Conservation (phyloP, 1,140 invertebrate genomes). For the Polypedilum vanderplanki region DNA sequence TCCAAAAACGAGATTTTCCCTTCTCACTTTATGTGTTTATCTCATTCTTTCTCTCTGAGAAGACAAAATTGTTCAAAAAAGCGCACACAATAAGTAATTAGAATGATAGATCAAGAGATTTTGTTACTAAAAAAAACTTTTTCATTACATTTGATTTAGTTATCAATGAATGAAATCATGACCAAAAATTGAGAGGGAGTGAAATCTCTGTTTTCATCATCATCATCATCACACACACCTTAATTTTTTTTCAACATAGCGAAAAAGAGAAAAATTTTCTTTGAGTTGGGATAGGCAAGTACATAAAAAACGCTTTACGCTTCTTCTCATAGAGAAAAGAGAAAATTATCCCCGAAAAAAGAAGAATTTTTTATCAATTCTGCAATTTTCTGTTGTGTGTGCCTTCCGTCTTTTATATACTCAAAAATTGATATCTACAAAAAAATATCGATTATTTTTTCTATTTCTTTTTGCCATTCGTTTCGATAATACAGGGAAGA, state of each 20-base stretch:
- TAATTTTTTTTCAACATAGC: background rate
- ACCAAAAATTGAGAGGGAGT: too few species aligned
- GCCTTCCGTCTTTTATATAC: background rate
- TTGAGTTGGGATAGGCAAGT: background rate
- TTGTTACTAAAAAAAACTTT: too few species aligned
- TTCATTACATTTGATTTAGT: too few species aligned
- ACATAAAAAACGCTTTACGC: constrained; percentile 6
- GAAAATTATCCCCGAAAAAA: background rate
- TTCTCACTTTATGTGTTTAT: too few species aligned
- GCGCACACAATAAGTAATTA: background rate
- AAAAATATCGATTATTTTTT: constrained; percentile 20
- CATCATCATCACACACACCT: background rate
- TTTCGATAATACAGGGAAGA: background rate
- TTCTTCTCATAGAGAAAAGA: background rate
- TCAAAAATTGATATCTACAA: background rate
- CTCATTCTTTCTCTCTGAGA: background rate
- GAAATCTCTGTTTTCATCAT: too few species aligned
- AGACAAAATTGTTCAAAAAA: background rate
- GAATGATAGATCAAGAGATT: background rate
- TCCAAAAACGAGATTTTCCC: background rate
- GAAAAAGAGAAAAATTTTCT: background rate
- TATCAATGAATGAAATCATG: too few species aligned
- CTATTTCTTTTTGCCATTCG: background rate
- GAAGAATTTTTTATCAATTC: background rate
- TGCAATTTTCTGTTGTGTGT: constrained; percentile 8